Base-by-base conservation (phyloP, 2,113 vertebrate genomes). In the Festucalex cinctus region DNA sequence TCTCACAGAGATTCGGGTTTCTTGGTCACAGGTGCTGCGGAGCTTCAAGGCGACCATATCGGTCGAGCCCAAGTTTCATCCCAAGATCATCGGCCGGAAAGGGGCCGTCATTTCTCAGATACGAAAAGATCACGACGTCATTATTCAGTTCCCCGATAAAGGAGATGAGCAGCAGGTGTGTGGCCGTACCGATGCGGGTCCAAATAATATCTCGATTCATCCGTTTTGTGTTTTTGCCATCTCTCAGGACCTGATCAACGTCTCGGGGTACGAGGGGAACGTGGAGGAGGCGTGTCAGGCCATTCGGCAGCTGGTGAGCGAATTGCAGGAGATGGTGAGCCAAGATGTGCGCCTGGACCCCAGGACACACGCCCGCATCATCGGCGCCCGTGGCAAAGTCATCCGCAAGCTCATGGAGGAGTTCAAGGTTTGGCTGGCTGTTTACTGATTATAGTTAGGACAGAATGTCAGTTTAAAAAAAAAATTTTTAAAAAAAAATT, bases 341-440 rank as follows among this genome's bases (percentile, higher is more conserved):
- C 90, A 91, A 14, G 92, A 93, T 0, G 79, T 93, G 7, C 85
- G 75, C 26, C 83, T 94, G 80, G 93, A 94, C 89, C 92, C 90
- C 26, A 84, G 93, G 64, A 93, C 93, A 41, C 93, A 94, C 54
- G 92, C 93, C 6, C 93, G 93, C 80, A 92, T 93, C 81, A 94
- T 94, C 5, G 93, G 93, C 1, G 88, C 90, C 12, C 84, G 89
- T 0, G 93, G 93, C 28, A 94, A 94, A 71, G 90, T 92, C 73
- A 88, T 94, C 76, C 92, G 93, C 78, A 93, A 92, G 78, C 86
- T 93, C 81, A 94, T 94, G 93, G 93, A 94, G 36, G 93, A 94
- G 83, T 94, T 93, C 70, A 93, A 92, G 90, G 93, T 92, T 3
- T 26, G 79, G 43, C 43, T 12, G 37, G 28, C 28, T 32, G 28